Conservation (phyloP, 2,797 vertebrate species). For the Argyrosomus regius region DNA sequence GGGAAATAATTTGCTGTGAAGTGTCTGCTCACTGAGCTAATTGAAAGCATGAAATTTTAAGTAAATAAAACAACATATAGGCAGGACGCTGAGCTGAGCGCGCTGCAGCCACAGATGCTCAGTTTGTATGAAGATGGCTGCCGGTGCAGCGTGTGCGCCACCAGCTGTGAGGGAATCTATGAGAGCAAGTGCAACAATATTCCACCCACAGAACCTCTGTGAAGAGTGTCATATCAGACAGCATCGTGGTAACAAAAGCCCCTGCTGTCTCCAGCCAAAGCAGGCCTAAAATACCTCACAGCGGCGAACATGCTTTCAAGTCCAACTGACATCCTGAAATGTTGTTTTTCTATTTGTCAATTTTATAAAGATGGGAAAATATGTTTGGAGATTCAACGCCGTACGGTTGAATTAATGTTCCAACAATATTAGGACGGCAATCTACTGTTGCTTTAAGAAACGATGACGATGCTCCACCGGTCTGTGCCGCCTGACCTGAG, state of each 20-base stretch:
- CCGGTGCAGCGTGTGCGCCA: background rate
- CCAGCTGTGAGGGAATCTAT: background rate
- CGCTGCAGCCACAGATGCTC: background rate
- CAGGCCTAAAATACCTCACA: no score
- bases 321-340: no score
- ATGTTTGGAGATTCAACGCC: no score
- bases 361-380: no score
- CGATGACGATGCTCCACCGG: no score
- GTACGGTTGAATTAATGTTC: no score
- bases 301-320: no score
- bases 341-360: no score
- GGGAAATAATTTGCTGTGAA: conserved; percentile 14
- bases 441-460: no score
- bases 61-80: conserved; percentile 27
- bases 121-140: conserved; percentile 28
- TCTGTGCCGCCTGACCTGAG: no score
- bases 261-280: background rate
- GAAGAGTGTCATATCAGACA: conserved; percentile 1
- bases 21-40: conserved; percentile 34
- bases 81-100: background rate
- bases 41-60: conserved; percentile 19
- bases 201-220: conserved; percentile 2
- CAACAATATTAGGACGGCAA: no score
- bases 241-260: background rate
- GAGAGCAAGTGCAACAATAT: background rate